Percentiles rank a stretch among this genome's conserved stretches.
These are phyloP conservation scores for Erythrocercus mccallii DNA, from an alignment of 2,113 vertebrate genomes.

Conservation along the genomic window DNA sequence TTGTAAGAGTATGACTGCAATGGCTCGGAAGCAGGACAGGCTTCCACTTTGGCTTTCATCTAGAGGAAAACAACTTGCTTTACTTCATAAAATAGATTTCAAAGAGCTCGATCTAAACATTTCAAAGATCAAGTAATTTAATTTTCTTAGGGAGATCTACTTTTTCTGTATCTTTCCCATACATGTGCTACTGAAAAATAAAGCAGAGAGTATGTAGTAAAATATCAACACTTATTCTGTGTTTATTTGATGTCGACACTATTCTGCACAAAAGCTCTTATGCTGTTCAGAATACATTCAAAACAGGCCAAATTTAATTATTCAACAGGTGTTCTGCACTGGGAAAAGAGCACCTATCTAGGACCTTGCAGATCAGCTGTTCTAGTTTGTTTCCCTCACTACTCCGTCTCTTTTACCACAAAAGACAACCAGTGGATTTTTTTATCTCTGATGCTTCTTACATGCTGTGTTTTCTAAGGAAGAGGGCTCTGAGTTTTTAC, in stretches of 20 bases:
- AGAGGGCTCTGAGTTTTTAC: neutral
- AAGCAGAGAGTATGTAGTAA: neutral
- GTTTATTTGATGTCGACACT: neutral
- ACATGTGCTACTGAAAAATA: neutral
- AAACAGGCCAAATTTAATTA: neutral
- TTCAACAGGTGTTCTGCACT: neutral
- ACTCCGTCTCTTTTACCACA: neutral
- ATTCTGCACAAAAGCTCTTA: neutral
- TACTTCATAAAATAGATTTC: neutral
- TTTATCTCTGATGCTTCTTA: neutral
- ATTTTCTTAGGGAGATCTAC: neutral
- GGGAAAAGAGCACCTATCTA: neutral
- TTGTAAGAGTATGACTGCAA: neutral
- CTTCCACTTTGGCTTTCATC: neutral
- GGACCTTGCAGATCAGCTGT: neutral
- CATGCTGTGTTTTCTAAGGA: neutral
- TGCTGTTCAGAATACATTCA: neutral
- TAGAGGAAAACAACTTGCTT: neutral
- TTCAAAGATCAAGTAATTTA: neutral
- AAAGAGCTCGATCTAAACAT: neutral
- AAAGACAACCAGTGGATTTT: neutral
- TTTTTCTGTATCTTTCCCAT: neutral
- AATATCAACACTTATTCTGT: neutral
- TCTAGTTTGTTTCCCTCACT: neutral
- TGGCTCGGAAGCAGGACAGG: neutral